These are phyloP conservation scores for Lamprologus sp. DNA, from an alignment of 2,113 vertebrate species.

Conservation along the genomic window DNA sequence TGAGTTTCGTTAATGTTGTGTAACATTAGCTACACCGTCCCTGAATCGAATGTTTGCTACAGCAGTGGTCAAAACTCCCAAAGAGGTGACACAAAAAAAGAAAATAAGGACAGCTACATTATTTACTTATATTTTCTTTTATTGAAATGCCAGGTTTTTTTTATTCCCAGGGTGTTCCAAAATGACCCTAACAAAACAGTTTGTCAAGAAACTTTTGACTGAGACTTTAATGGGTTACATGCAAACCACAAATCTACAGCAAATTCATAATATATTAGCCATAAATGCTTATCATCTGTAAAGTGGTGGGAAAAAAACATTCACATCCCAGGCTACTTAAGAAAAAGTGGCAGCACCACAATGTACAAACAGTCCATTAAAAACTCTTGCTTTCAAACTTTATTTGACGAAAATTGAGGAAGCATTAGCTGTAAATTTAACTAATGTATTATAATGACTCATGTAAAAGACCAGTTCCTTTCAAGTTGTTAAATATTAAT, in stretches of 20 bases:
- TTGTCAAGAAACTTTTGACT: neutral
- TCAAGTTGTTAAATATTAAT: slow-evolving; percentile 12
- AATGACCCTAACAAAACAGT: neutral
- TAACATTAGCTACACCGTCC: neutral
- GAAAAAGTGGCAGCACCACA: neutral
- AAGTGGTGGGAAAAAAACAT: neutral
- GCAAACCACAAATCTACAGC: neutral
- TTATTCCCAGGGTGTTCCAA: neutral
- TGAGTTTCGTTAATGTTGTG: neutral
- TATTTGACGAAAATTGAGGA: neutral
- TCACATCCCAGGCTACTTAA: neutral
- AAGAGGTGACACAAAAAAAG: neutral
- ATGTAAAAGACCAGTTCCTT: neutral
- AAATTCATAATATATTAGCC: neutral
- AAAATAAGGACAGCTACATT: neutral
- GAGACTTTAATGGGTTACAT: neutral
- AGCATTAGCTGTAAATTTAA: neutral
- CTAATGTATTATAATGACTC: neutral
- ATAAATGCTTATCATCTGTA: neutral
- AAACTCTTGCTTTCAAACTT: neutral
- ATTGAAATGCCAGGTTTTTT: neutral
- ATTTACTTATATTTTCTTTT: neutral
- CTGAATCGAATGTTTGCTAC: neutral
- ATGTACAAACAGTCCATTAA: neutral
- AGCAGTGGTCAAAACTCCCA: neutral